Evolutionary conservation across 1,140 invertebrate genomes (phyloP), one percentile per base, ranked within the genome.

Genomic region (Pygmarrhopalites habei): DNA sequence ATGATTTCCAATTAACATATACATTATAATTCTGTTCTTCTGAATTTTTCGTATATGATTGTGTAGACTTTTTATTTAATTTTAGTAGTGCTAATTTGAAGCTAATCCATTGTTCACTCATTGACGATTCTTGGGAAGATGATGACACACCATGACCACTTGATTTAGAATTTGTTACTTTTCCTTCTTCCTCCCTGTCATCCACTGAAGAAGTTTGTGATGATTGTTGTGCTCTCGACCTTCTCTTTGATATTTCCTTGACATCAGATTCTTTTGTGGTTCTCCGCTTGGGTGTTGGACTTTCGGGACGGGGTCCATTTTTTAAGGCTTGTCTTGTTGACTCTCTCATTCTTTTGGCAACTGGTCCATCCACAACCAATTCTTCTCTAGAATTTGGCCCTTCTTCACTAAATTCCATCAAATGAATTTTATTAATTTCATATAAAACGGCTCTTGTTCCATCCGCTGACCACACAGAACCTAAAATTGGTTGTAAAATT

Each of bases 401-500:
- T 52, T 10, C 14, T 19, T 56, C 35, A 32, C 23, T 46, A 17
- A 57, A 3, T 61, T 70, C 60, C 15, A 70, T 21, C 19, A 70
- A 41, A 66, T 62, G 62, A 32, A 70, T 19, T 5, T 25, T 44
- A 19, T 68, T 66, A 7, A 61, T n/a, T 43, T 67, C 58, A 23
- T 60, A 52, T n/a, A 70, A 35, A 23, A 63, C 43, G 2, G 51
- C 47, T 21, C 10, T 39, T n/a, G 15, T 28, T 30, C 60, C 65
- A 28, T 64, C 49, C 1, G 32, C 12, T 53, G 60, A 61, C 69
- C 69, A 70, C 3, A 32, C 19, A 2, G 57, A 21, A 17, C 69
- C 64, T n/a, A 67, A 21, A 28, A 70, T 19, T 21, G 69, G 59
- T 21, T 70, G 63, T 10, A 64, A 43, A 51, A 39, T 29, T 25